phyloP scores from a whole-genome alignment of 37 sponge, comb jelly and placozoan genomes.

The Spongia lamella region DNA sequence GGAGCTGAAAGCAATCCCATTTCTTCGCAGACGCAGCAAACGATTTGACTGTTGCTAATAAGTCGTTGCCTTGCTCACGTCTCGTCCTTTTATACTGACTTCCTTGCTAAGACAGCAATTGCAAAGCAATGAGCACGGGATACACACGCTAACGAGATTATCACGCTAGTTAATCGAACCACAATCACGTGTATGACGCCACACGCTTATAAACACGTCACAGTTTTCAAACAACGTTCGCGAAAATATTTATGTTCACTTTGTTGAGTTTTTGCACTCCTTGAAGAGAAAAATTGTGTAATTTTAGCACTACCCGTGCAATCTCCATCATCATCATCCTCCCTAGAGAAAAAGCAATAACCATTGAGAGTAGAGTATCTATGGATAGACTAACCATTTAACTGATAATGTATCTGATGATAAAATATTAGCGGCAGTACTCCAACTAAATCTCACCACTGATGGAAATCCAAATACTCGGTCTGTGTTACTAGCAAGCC shows the following conservation, averaged over 20 bases:
- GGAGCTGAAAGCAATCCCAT: too few relatives aligned
- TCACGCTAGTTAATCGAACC: too few relatives aligned
- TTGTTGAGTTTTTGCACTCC: neutral
- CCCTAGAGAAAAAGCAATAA: conserved; percentile 24
- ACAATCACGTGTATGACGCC: too few relatives aligned
- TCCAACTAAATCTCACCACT: conserved; percentile 96
- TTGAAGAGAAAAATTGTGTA: conserved; percentile 48
- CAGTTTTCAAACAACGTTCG: conserved; percentile 41
- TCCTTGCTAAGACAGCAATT: too few relatives aligned
- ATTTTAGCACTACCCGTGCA: conserved; percentile 52
- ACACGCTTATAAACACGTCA: conserved; percentile 7
- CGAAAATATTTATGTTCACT: conserved; percentile 48
- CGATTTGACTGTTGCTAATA: too few relatives aligned
- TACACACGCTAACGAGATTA: too few relatives aligned
- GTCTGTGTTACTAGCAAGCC: conserved; percentile 75
- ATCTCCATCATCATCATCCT: conserved; percentile 57
- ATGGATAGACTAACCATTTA: conserved; percentile 61
- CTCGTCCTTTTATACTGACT: too few relatives aligned
- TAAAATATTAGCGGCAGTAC: conserved; percentile 75
- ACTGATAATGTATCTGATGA: conserved; percentile 65
- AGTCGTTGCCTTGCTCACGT: too few relatives aligned
- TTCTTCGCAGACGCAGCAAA: too few relatives aligned
- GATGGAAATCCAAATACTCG: conserved; percentile 93
- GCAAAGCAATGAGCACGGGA: too few relatives aligned
- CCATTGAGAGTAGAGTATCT: conserved; percentile 1